These are phyloP conservation scores for Apantesis nais DNA, from an alignment of 2,888 invertebrate species.

Conservation along the genomic window DNA sequence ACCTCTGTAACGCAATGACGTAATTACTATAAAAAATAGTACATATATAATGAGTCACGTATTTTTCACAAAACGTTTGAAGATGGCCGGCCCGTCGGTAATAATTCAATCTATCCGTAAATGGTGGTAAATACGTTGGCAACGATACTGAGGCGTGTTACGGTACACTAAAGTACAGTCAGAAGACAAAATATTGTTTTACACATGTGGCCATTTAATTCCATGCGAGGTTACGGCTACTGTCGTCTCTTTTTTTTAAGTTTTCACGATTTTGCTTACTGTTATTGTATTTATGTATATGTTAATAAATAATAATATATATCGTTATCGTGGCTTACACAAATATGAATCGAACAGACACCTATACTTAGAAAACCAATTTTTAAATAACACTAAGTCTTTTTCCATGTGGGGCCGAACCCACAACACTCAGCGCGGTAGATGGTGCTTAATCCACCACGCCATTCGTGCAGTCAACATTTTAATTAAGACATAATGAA, in stretches of 20 bases:
- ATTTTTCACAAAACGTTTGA: conserved; percentile 32
- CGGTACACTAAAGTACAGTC: conserved; percentile 37
- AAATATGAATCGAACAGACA: too few species aligned
- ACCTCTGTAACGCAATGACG: conserved; percentile 11
- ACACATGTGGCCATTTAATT: not conserved
- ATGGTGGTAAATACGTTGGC: conserved; percentile 43
- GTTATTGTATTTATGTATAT: not conserved
- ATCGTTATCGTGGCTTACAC: too few species aligned
- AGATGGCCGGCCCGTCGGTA: conserved; percentile 34
- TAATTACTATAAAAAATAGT: conserved; percentile 26
- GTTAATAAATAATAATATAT: too few species aligned
- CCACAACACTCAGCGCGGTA: too few species aligned
- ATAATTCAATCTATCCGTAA: conserved; percentile 49
- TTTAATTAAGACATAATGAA: too few species aligned
- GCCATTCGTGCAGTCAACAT: too few species aligned
- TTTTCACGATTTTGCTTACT: not conserved
- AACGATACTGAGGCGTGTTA: conserved; percentile 39
- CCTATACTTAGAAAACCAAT: not conserved
- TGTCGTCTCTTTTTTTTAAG: not conserved
- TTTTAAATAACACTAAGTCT: not conserved
- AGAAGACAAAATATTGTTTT: conserved; percentile 17
- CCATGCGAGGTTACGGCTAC: not conserved
- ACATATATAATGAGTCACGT: conserved; percentile 28
- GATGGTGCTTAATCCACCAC: too few species aligned
- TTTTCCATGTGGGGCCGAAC: not conserved